Evolutionary conservation across 2,888 invertebrate genomes (phyloP), one percentile per base, ranked within the genome.

Genomic region (Reticulitermes lucifugus): DNA sequence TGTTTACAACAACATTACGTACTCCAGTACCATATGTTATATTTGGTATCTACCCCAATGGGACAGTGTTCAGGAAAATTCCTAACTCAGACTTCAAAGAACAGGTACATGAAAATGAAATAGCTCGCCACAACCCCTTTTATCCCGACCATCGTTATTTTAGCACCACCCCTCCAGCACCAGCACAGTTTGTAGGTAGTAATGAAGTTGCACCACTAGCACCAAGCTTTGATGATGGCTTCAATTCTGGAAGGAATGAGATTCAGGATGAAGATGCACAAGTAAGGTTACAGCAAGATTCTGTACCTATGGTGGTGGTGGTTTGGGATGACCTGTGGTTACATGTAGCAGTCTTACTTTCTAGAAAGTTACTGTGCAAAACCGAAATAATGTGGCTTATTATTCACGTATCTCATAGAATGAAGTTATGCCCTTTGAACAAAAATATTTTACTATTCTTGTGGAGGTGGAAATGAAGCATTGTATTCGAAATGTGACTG

Each of bases 31-130:
- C 95, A 88, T 95, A 94, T 90, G 93, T 95, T 89, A 93, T 96
- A 90, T 95, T 95, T 89, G 95, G 96, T 90, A 93, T 96, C 89
- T 94, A 94, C 90, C 95, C 96, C 88, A 95, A 96, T 92, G 95
- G 95, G 91, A 95, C 94, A 90, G 92, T 96, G 90, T 94, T 96
- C 90, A 94, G 95, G 91, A 96, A 95, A 92, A 96, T 94, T 90
- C 96, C 96, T 88, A 96, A 96, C 89, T 86, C 87, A 29, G 82
- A 85, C 79, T 71, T 84, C 70, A 86, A 83, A 46, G 87, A 86
- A 84, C 85, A 85, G 59, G 87, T 87, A 21, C 82, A 85, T 83
- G 86, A 87, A 84, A 85, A 83, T 83, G 87, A 87, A 79, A 87
- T 87, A 46, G 86, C 86, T 25, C 81, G 83, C 25, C 83, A 77